A percentile compares a stretch with the other conserved stretches of the same genome.
Evolutionary conservation across 2,113 vertebrate genomes (phyloP).

Genomic region (Siphamia tubifer): DNA sequence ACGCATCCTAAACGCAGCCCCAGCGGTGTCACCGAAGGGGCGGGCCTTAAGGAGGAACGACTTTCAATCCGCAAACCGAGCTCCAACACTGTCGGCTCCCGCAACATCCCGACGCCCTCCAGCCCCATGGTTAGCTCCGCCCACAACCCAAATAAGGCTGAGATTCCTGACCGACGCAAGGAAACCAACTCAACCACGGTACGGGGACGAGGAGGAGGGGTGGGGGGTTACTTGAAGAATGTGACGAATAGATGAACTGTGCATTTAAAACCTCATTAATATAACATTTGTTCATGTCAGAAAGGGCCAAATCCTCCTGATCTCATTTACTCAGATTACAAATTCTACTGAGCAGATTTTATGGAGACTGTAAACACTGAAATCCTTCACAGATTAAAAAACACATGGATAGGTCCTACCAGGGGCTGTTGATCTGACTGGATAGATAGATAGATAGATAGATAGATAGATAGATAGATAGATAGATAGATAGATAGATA

Average conservation of each 20-base stretch:
- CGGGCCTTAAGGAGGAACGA: constrained; percentile 85
- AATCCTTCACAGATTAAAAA: not conserved
- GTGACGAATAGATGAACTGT: not conserved
- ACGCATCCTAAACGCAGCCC: constrained; percentile 88
- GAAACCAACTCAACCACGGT: constrained; percentile 82
- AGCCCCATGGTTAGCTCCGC: constrained; percentile 94
- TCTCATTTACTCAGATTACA: constrained; percentile 34
- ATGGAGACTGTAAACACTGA: not conserved
- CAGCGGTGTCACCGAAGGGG: constrained; percentile 81
- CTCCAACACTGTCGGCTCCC: constrained; percentile 77
- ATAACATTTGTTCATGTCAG: constrained; percentile 15
- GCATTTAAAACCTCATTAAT: not conserved
- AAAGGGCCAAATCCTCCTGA: constrained; percentile 11
- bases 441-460: too few relatives aligned
- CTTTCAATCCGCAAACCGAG: constrained; percentile 82
- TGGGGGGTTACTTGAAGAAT: not conserved
- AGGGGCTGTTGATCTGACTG: too few relatives aligned
- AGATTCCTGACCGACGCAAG: constrained; percentile 91
- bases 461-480: too few relatives aligned
- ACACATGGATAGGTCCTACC: not conserved
- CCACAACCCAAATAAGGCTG: constrained; percentile 92
- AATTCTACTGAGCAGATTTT: not conserved
- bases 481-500: too few relatives aligned
- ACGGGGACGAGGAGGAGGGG: constrained; percentile 25
- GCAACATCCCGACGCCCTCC: constrained; percentile 84